Conservation (phyloP, 2,797 vertebrate genomes). For the Sorex maritimensis region DNA sequence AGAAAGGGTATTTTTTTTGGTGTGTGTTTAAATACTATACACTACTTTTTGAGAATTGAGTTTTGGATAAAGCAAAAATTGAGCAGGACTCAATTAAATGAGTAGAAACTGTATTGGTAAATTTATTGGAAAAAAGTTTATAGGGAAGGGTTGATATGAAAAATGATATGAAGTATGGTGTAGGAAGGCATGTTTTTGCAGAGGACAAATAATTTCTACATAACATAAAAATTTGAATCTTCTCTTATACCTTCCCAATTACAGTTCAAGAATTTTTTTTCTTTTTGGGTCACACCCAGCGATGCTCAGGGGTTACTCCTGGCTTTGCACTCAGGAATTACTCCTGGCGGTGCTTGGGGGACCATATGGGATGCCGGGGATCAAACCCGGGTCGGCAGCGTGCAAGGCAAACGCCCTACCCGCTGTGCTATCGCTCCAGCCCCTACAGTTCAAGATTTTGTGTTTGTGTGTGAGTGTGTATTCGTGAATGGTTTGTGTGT, state of each 20-base stretch:
- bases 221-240: not conserved
- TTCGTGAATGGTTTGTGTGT: not conserved
- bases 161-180: not conserved
- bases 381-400: no score
- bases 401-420: no score
- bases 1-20: not conserved
- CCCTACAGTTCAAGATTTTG: not conserved
- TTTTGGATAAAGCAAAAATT: not conserved
- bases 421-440: no score
- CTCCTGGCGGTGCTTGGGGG: no score
- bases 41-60: not conserved
- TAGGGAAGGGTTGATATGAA: not conserved
- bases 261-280: no score
- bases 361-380: no score
- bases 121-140: not conserved
- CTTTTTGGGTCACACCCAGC: no score
- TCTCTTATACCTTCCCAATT: not conserved
- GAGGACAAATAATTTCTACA: not conserved
- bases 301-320: no score
- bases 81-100: not conserved
- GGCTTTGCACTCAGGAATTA: no score
- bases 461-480: not conserved
- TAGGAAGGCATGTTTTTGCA: not conserved
- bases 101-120: not conserved
- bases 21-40: not conserved